Percentiles rank a stretch among this genome's conserved stretches.
phyloP scores from a whole-genome alignment of 2,113 vertebrate species.

The Albula glossodonta region DNA sequence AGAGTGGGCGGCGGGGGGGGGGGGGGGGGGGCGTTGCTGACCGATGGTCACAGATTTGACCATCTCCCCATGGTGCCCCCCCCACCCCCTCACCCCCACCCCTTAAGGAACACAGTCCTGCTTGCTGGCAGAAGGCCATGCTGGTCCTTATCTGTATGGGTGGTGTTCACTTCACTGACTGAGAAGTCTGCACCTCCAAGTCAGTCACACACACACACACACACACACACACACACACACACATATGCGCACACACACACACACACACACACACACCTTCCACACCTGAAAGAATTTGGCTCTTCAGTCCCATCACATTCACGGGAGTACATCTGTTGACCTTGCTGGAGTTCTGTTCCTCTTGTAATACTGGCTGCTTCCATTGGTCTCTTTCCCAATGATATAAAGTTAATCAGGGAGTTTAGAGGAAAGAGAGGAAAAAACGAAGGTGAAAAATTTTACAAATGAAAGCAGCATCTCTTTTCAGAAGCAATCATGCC shows the following conservation, averaged over 20 bases:
- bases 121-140: constrained; percentile 43
- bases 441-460: background rate
- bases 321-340: background rate
- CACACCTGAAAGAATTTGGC: background rate
- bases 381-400: no score
- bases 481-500: background rate
- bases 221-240: background rate
- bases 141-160: constrained; percentile 55
- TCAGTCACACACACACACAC: background rate
- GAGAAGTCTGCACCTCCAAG: background rate
- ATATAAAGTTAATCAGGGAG: background rate
- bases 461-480: background rate
- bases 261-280: background rate
- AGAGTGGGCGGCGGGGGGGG: constrained; percentile 38
- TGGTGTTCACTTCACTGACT: constrained; percentile 7
- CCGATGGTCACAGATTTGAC: constrained; percentile 10
- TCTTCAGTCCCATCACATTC: background rate
- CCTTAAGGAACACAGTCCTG: constrained; percentile 29
- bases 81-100: no score
- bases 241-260: background rate
- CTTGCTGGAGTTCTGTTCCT: background rate
- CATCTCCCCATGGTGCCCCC: constrained; percentile 3
- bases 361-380: background rate
- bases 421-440: background rate
- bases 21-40: constrained; percentile 57